Base-by-base conservation (phyloP, 2,797 vertebrate species). In the Xiphophorus birchmanni region DNA sequence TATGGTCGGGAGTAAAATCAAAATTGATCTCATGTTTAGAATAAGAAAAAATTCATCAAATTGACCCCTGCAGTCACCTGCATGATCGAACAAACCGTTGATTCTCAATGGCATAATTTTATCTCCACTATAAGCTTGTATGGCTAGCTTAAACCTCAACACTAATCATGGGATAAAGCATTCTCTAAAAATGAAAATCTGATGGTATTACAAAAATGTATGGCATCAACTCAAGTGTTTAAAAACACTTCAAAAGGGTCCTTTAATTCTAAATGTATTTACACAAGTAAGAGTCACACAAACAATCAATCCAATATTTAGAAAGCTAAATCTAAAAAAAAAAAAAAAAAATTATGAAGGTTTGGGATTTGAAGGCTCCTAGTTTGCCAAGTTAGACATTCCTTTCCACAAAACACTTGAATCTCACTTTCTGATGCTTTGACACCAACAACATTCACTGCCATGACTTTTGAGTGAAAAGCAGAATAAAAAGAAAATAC, bases 201-300 rank as follows among this genome's bases (percentile, higher is more conserved):
- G 3, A 40, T 69, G 65, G 65, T 5, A 67, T 67, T 40, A 11
- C 35, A 72, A 45, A 72, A 72, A 45, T 45, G 5, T n/a, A 44
- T 5, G 2, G 9, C 65, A 71, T 72, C 26, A 45, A 72, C 42
- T 29, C 17, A 15, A 15, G 23, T 45, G 13, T 45, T 72, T 45
- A 17, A 72, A 17, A 72, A 45, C 11, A 45, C 42, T 45, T 45
- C 15, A 3, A 29, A 45, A 71, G 26, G 6, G 26, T 5, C 26
- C 4, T n/a, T 45, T 72, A 45, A 45, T 72, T 45, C 13, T 72
- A n/a, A 44, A 71, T 71, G 40, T 71, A 71, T 71, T 71, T 71
- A 71, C 67, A 44, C 44, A 44, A 72, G 29, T 26, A 71, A 71
- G 4, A 71, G 40, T 69, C 40, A 42, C 23, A 69, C 23, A 40